Evolutionary conservation across 2,888 invertebrate genomes (phyloP), one percentile per base, ranked within the genome.

Genomic region (Meiosimyza decipiens): DNA sequence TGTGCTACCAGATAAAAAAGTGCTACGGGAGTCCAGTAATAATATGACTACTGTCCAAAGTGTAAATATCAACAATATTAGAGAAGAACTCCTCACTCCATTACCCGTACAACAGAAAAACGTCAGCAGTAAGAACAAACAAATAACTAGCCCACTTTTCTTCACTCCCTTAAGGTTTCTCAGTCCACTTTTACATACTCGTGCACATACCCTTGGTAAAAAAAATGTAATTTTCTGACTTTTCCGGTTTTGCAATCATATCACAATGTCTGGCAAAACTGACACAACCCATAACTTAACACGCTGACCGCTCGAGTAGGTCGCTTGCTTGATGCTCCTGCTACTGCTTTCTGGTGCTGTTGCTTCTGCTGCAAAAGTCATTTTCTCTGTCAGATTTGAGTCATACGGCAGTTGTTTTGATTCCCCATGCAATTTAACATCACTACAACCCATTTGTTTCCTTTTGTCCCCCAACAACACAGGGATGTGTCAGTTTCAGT

Each of bases 201-300:
- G 22, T 7, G 6, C 13, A 11, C 22, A 59, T 28, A 28, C 66
- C n/a, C 66, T 28, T 40, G 33, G 52, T 54, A 7, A 16, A 40
- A 55, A 40, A 81, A 81, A 80, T 79, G 79, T 81, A 81, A 81
- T 82, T 80, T 81, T 81, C 82, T 77, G 77, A 79, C 80, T 79
- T 79, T 79, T 81, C 81, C 82, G 80, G 81, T 81, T 80, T 80
- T 77, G 82, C 81, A 81, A 82, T 82, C 80, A 82, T 81, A 80
- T 82, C 81, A 81, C 80, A 78, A 74, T 80, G 77, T 82, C 81
- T 82, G 81, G 77, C 77, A 77, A 77, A 73, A 73, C 78, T 49
- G 63, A 57, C 28, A 47, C 28, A 51, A 54, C n/a, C 52, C 66
- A 66, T 55, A 65, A 65, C 65, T 65, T 65, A 66, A 40, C 54